phyloP scores from a whole-genome alignment of 2,888 invertebrate genomes.

The Drosophila acutilabella region DNA sequence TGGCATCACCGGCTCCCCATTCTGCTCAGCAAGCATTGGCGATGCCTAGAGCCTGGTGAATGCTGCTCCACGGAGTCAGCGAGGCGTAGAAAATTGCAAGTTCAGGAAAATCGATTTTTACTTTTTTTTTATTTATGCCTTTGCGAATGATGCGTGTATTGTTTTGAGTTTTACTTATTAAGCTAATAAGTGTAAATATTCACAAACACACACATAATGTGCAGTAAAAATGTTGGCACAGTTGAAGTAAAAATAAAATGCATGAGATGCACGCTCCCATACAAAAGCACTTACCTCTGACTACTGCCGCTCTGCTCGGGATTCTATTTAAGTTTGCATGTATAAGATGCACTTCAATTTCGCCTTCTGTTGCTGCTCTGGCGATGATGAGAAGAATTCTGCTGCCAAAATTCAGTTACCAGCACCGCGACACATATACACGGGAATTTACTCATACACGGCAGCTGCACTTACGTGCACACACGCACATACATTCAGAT shows the following conservation, averaged over 20 bases:
- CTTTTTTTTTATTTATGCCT: slow-evolving; percentile 60
- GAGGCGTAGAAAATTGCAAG: slow-evolving; percentile 72
- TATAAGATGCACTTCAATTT: slow-evolving; percentile 52
- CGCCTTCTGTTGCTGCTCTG: slow-evolving; percentile 32
- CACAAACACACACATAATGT: slow-evolving; percentile 2
- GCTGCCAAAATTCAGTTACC: slow-evolving; percentile 59
- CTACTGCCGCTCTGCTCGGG: slow-evolving; percentile 25
- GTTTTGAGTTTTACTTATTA: slow-evolving; percentile 30
- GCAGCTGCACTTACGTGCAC: slow-evolving; percentile 55
- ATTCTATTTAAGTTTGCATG: slow-evolving; percentile 54
- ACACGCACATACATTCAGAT: slow-evolving; percentile 11
- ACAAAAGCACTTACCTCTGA: slow-evolving; percentile 45
- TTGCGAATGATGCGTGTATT: slow-evolving; percentile 34
- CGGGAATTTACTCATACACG: slow-evolving; percentile 35
- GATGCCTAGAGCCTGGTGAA: slow-evolving; percentile 22
- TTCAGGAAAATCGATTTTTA: slow-evolving; percentile 77
- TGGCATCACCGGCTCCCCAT: slow-evolving; percentile 57
- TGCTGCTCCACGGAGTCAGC: slow-evolving; percentile 56
- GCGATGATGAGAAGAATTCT: slow-evolving; percentile 29
- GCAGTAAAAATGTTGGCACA: slow-evolving; percentile 16
- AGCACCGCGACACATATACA: slow-evolving; percentile 35
- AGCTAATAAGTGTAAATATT: slow-evolving; percentile 41
- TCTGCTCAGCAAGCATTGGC: slow-evolving; percentile 22
- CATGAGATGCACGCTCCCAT: slow-evolving; percentile 27
- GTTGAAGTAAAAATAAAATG: slow-evolving; percentile 51